Percentiles rank a stretch among this genome's conserved stretches.
phyloP scores from a whole-genome alignment of 2,797 vertebrate species.

The Dromococcyx pavoninus region DNA sequence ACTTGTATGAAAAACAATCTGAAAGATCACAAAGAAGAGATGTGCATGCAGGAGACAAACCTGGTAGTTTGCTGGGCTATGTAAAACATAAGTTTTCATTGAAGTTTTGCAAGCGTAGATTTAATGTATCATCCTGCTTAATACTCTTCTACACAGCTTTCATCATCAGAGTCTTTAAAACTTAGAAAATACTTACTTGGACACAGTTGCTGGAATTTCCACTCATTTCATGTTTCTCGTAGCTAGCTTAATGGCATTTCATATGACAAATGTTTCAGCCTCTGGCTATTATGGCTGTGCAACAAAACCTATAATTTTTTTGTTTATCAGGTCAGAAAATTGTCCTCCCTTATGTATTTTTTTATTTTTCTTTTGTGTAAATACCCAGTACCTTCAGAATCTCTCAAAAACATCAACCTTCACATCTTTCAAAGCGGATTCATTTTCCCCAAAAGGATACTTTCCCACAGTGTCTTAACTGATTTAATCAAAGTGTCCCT shows the following conservation, averaged over 20 bases:
- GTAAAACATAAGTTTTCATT: not conserved
- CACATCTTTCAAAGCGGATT: conserved; percentile 21
- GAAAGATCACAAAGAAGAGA: not conserved
- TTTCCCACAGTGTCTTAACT: conserved; percentile 52
- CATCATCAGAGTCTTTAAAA: not conserved
- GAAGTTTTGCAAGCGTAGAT: not conserved
- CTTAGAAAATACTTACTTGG: not conserved
- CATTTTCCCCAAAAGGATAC: not conserved
- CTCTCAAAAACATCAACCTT: not conserved
- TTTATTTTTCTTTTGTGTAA: not conserved
- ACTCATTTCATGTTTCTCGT: not conserved
- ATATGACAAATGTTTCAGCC: not conserved
- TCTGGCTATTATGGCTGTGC: not conserved
- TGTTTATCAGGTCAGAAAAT: not conserved
- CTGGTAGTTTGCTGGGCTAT: not conserved
- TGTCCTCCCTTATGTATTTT: too few species aligned
- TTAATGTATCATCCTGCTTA: not conserved
- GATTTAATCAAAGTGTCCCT: conserved; percentile 45
- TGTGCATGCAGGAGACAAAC: not conserved
- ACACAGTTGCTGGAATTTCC: not conserved
- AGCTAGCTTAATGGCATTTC: not conserved
- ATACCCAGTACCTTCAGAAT: not conserved
- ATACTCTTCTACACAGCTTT: not conserved
- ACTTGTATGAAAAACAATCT: not conserved
- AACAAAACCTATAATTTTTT: not conserved